These are phyloP conservation scores for Chondrilla cf. caribensis DNA, from an alignment of 37 sponge, comb jelly and placozoan genomes.

Conservation along the genomic window DNA sequence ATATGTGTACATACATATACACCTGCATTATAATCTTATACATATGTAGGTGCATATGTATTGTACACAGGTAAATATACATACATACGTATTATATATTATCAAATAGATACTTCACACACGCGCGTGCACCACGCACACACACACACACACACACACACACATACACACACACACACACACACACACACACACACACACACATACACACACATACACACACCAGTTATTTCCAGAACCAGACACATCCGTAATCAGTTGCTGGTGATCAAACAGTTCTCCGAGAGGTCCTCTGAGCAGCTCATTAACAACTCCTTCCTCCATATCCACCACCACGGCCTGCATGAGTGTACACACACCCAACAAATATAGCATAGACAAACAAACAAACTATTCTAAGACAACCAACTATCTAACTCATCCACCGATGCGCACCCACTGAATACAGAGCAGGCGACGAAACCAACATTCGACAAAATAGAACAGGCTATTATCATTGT, in stretches of 20 bases:
- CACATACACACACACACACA: constrained; percentile 34
- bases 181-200: background rate
- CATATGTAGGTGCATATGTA: background rate
- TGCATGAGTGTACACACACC: constrained; percentile 32
- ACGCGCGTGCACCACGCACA: no score
- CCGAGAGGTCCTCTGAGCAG: constrained; percentile 80
- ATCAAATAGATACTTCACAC: no score
- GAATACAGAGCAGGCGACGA: no score
- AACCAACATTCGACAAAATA: no score
- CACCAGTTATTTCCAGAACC: constrained; percentile 99
- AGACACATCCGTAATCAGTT: constrained; percentile 92
- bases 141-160: no score
- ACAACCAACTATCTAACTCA: no score
- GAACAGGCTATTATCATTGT: no score
- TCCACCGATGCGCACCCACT: no score
- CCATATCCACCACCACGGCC: constrained; percentile 99
- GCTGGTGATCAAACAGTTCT: constrained; percentile 91
- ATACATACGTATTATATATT: no score
- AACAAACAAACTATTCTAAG: background rate
- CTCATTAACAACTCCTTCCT: constrained; percentile 94
- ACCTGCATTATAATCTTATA: background rate
- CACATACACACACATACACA: background rate
- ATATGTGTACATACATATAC: background rate
- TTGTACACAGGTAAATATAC: no score
- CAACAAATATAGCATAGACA: background rate